Evolutionary conservation across 1,140 invertebrate genomes (phyloP).

Genomic region (Kradibia gibbosae): DNA sequence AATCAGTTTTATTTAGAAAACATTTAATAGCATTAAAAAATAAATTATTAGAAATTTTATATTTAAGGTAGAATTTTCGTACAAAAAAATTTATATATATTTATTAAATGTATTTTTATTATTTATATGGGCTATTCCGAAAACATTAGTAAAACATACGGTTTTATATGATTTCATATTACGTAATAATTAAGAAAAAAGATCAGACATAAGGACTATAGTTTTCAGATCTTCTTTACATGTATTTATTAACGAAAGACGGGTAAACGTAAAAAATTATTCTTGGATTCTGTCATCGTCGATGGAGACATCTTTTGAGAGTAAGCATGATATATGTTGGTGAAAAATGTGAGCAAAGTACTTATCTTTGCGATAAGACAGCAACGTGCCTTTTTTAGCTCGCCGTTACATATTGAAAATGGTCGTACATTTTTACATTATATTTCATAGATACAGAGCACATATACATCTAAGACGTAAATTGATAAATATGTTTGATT

Average conservation of each 20-base stretch:
- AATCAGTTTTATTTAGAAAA: too few relatives aligned
- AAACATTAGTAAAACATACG: too few relatives aligned
- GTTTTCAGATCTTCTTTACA: background rate
- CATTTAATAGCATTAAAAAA: too few relatives aligned
- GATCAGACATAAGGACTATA: background rate
- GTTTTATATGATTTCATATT: too few relatives aligned
- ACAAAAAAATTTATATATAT: too few relatives aligned
- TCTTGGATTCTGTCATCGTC: background rate
- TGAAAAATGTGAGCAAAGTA: background rate
- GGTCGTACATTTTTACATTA: background rate
- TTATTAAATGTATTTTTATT: too few relatives aligned
- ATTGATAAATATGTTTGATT: background rate
- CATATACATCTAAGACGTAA: background rate
- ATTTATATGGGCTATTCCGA: too few relatives aligned
- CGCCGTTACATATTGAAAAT: background rate
- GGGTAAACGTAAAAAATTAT: slow-evolving; percentile 29
- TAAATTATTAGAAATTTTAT: too few relatives aligned
- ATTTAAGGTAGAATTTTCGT: too few relatives aligned
- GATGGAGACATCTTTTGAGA: slow-evolving; percentile 26
- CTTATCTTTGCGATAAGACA: background rate
- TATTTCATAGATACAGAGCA: background rate
- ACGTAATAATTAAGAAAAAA: too few relatives aligned
- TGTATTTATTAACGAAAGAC: background rate
- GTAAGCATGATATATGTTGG: slow-evolving; percentile 36
- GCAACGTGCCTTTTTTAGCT: background rate